These are phyloP conservation scores for Rousettus leschenaultii DNA, from an alignment of 2,113 vertebrate species.

Conservation along the genomic window DNA sequence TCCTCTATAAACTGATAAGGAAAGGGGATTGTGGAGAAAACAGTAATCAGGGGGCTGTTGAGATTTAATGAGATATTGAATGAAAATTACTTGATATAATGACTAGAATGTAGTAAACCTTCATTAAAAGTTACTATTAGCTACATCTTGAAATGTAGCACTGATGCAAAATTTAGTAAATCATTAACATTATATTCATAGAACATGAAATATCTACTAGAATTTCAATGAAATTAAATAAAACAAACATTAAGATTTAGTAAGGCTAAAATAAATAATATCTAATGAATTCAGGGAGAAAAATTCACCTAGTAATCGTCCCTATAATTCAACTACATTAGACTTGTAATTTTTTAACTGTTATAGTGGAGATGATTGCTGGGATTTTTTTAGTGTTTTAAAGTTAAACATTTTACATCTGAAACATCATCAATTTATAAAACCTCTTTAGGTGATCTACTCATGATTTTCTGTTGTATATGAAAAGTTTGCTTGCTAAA, in stretches of 20 bases:
- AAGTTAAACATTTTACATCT: neutral
- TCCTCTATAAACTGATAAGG: neutral
- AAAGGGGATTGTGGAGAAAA: accelerated
- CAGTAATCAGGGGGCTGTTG: neutral
- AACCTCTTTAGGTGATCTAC: neutral
- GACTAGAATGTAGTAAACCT: neutral
- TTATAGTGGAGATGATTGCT: neutral
- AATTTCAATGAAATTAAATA: neutral
- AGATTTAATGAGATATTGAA: neutral
- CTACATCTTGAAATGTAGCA: neutral
- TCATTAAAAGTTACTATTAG: neutral
- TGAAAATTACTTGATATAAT: neutral
- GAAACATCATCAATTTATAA: neutral
- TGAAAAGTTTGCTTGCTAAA: neutral
- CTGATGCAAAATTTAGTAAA: neutral
- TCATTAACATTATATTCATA: neutral
- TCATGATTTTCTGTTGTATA: neutral
- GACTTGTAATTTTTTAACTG: neutral
- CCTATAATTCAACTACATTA: neutral
- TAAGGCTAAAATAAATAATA: neutral
- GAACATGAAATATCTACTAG: neutral
- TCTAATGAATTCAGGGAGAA: neutral
- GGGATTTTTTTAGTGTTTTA: neutral
- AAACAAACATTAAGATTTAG: neutral
- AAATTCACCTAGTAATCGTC: neutral